Evolutionary conservation across 2,888 invertebrate genomes (phyloP).

Genomic region (Cylloceria caligata): DNA sequence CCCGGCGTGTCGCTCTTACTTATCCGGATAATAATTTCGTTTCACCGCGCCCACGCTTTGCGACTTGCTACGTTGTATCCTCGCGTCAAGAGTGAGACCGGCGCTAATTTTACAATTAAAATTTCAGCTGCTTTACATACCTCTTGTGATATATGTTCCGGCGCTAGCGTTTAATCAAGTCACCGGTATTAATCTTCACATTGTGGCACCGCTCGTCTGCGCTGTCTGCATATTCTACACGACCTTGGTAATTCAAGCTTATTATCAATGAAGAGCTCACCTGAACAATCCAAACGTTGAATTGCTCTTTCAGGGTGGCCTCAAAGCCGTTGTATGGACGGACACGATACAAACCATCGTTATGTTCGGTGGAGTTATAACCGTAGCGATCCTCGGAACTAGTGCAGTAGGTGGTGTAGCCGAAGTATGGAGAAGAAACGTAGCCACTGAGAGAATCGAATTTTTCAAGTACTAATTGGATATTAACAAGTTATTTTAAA

Average conservation of each 20-base stretch:
- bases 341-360: conserved; percentile 91
- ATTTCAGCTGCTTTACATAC: conserved; percentile 88
- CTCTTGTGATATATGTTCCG: conserved; percentile 95
- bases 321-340: conserved; percentile 93
- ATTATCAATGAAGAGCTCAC: conserved; percentile 36
- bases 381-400: conserved; percentile 89
- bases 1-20: conserved; percentile 34
- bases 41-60: conserved; percentile 37
- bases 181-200: conserved; percentile 92
- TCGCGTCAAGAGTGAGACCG: conserved; percentile 17
- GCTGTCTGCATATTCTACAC: conserved; percentile 97
- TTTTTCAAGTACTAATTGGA: conserved; percentile 88
- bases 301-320: conserved; percentile 87
- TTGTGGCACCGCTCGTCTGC: conserved; percentile 92
- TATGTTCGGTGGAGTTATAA: conserved; percentile 90
- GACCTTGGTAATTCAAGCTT: conserved; percentile 89
- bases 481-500: not conserved
- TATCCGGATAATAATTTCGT: conserved; percentile 42
- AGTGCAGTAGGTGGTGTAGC: conserved; percentile 88
- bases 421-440: conserved; percentile 88
- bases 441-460: conserved; percentile 88
- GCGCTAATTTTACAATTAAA: conserved; percentile 47
- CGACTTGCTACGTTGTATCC: not conserved
- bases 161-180: conserved; percentile 95
- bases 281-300: conserved; percentile 19